Percentiles rank a stretch among this genome's conserved stretches.
Evolutionary conservation across 2,113 vertebrate genomes (phyloP).

Genomic region (Phrynosoma blainvillii): DNA sequence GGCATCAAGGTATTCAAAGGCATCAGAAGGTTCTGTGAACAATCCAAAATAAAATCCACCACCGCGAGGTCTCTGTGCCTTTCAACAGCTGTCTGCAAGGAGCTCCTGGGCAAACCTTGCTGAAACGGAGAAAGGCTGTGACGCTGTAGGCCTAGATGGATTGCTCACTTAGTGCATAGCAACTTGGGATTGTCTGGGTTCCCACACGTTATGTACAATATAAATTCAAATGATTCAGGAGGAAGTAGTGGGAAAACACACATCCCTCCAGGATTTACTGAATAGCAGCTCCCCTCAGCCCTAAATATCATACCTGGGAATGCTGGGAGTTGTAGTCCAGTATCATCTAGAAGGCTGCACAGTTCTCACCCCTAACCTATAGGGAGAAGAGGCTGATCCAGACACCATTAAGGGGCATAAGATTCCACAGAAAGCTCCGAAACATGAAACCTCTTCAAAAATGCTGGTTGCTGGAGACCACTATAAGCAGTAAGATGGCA

Average conservation of each 20-base stretch:
- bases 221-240: slow-evolving; percentile 68
- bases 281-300: too few relatives aligned
- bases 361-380: slow-evolving; percentile 28
- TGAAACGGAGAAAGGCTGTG: not conserved
- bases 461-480: slow-evolving; percentile 59
- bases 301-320: too few relatives aligned
- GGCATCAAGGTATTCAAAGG: slow-evolving; percentile 95
- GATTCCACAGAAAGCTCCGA: slow-evolving; percentile 69
- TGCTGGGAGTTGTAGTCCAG: too few relatives aligned
- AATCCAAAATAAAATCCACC: not conserved
- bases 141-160: not conserved
- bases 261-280: too few relatives aligned
- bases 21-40: slow-evolving; percentile 82
- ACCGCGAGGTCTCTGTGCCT: not conserved
- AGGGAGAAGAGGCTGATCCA: slow-evolving; percentile 62
- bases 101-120: not conserved
- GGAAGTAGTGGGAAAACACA: not conserved
- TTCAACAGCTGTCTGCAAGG: not conserved
- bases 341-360: too few relatives aligned
- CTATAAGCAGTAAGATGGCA: not conserved
- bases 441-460: slow-evolving; percentile 64
- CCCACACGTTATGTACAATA: slow-evolving; percentile 72
- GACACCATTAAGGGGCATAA: slow-evolving; percentile 63
- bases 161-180: slow-evolving; percentile 88
- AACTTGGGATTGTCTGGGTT: slow-evolving; percentile 82